Evolutionary conservation across 2,888 invertebrate species (phyloP), one percentile per base, ranked within the genome.

Genomic region (Monopis laevigella): DNA sequence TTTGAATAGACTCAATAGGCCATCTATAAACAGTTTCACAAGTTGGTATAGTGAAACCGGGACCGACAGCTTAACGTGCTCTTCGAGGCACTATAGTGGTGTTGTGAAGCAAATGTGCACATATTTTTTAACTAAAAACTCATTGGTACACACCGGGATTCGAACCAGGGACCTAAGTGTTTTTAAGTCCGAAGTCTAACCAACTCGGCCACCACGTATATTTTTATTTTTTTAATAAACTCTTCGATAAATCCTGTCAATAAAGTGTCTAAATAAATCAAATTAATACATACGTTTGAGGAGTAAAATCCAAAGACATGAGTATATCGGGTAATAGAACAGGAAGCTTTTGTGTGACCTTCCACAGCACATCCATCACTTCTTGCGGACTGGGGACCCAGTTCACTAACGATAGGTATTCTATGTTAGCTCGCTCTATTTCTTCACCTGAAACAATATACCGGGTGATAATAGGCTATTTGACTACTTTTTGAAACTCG

Each of bases 371-470:
- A 0, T 53, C 51, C 1, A 51, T 46, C 16, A 62, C 42, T 40
- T 80, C 74, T 1, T 45, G 48, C 3, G 51, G 34, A 4, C 38
- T 44, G 4, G 80, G 77, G 14, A 67, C 62, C 81, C 81, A 81
- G n/a, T 46, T 43, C 13, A 46, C 41, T 0, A 65, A 54, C 0
- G 55, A 52, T 3, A 80, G 47, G 0, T 51, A 46, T 16, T 50
- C 49, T 12, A 73, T 4, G 12, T 39, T 16, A 3, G 13, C 2
- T 8, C 13, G 3, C 13, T n/a, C 3, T 26, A 26, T 24, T n/a
- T 19, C 11, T 7, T 36, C 36, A 18, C 12, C 36, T 36, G 21
- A 36, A 36, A n/a, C n/a, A n/a, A n/a, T n/a, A n/a, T n/a, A n/a
- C n/a, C 6, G 10, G 6, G 7, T 7, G 10, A 24, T 7, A 7